Conservation (phyloP, 2,113 vertebrate genomes). For the Galeopterus variegatus region DNA sequence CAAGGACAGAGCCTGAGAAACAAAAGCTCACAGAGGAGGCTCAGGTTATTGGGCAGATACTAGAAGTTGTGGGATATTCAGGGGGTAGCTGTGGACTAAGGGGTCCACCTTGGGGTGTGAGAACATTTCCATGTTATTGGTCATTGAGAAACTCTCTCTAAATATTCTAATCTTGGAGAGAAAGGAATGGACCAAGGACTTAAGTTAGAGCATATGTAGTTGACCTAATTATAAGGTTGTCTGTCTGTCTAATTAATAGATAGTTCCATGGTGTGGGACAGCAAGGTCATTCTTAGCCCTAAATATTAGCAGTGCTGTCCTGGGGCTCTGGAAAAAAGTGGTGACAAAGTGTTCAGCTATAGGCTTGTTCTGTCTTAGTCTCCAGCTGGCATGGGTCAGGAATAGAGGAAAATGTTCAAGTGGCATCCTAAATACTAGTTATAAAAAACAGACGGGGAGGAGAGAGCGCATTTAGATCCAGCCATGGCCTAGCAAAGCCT, state of each 20-base stretch:
- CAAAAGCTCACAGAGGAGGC: background rate
- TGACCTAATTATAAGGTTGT: constrained; percentile 32
- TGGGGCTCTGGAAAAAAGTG: constrained; percentile 2
- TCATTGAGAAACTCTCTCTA: background rate
- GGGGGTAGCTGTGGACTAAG: background rate
- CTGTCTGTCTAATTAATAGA: constrained; percentile 49
- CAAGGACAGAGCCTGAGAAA: background rate
- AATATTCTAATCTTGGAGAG: background rate
- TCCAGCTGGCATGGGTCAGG: background rate
- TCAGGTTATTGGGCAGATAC: background rate
- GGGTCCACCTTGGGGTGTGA: background rate
- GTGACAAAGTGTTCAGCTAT: background rate
- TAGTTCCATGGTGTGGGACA: background rate
- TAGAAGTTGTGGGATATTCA: background rate
- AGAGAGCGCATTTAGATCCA: background rate
- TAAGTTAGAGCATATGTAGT: background rate
- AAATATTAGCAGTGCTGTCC: background rate
- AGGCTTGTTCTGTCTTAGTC: background rate
- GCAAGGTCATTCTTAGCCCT: background rate
- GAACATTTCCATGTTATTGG: background rate
- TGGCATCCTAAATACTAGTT: background rate
- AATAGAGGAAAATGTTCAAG: background rate
- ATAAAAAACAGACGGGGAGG: background rate
- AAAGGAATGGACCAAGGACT: background rate
- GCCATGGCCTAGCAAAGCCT: background rate